A percentile compares a stretch with the other conserved stretches of the same genome.
These are phyloP conservation scores for Anadara kagoshimensis DNA, from an alignment of 1,140 invertebrate genomes.

Conservation along the genomic window DNA sequence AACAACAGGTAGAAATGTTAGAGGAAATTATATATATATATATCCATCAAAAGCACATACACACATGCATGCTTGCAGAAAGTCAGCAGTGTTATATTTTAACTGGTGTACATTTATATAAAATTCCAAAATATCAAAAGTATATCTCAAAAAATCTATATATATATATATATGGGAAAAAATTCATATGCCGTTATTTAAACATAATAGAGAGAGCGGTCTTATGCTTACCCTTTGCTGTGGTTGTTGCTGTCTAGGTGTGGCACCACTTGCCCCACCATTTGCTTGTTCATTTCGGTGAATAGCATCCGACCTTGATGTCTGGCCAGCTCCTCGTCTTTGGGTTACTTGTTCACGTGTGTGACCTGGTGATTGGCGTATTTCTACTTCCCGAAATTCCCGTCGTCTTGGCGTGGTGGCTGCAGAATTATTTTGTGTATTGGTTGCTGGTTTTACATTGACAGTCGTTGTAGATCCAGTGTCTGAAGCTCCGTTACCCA, in stretches of 20 bases:
- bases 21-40: too few species aligned
- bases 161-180: too few species aligned
- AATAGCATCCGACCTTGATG: too few species aligned
- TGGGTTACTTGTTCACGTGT: neutral
- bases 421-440: neutral
- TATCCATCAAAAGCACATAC: too few species aligned
- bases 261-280: slow-evolving; percentile 8
- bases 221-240: slow-evolving; percentile 5
- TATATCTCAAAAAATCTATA: too few species aligned
- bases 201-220: too few species aligned
- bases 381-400: slow-evolving; percentile 29
- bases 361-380: neutral
- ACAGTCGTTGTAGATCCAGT: slow-evolving; percentile 5
- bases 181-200: too few species aligned
- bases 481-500: slow-evolving; percentile 27
- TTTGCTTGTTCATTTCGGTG: neutral
- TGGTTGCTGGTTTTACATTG: slow-evolving; percentile 9
- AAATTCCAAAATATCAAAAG: too few species aligned
- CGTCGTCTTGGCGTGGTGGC: slow-evolving; percentile 19
- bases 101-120: too few species aligned
- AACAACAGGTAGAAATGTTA: too few species aligned
- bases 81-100: too few species aligned
- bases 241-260: slow-evolving; percentile 1
- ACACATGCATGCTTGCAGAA: too few species aligned
- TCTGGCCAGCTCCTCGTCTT: neutral